Evolutionary conservation across 1,140 invertebrate species (phyloP), one percentile per base, ranked within the genome.

Genomic region (Bombus affinis): DNA sequence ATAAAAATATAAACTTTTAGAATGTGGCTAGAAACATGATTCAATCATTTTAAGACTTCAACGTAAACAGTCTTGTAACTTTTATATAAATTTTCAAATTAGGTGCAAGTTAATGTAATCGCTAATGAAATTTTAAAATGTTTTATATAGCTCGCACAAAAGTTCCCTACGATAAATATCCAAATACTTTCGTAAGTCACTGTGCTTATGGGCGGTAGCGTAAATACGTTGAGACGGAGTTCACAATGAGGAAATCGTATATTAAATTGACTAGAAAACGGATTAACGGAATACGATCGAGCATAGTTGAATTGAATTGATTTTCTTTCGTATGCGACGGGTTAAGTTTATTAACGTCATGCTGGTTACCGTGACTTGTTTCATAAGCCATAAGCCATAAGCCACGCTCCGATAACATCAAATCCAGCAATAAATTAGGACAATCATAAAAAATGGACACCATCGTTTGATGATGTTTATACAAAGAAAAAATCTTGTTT

Each of bases 321-420:
- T 80, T 80, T 71, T 73, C 57, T 18, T 32, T 65, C 53, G 82
- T 44, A 59, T 22, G 47, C 47, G 47, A 80, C 39, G 77, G 77
- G 80, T 73, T 80, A 72, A 65, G 83, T n/a, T 12, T 35, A 73
- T 85, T 80, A 80, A 59, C 57, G 68, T 80, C 68, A 18, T n/a
- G n/a, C 32, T 13, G 83, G 25, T 68, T 42, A 42, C 44, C 28
- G 12, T 39, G 44, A n/a, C 57, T 57, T 22, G 22, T 68, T 65
- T 53, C 66, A 82, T 86, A 88, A 89, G 84, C 78, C 57, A 71
- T 53, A 53, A 53, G 47, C 47, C 66, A 82, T 86, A 88, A 89
- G 84, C 85, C 74, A 71, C 76, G 73, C 32, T 18, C 10, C 59
- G 86, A 89, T 89, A 87, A 75, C 59, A 75, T 88, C 88, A 65